A percentile compares a stretch with the other conserved stretches of the same genome.
Evolutionary conservation across 2,888 invertebrate genomes (phyloP).

Genomic region (Brenthis ino): DNA sequence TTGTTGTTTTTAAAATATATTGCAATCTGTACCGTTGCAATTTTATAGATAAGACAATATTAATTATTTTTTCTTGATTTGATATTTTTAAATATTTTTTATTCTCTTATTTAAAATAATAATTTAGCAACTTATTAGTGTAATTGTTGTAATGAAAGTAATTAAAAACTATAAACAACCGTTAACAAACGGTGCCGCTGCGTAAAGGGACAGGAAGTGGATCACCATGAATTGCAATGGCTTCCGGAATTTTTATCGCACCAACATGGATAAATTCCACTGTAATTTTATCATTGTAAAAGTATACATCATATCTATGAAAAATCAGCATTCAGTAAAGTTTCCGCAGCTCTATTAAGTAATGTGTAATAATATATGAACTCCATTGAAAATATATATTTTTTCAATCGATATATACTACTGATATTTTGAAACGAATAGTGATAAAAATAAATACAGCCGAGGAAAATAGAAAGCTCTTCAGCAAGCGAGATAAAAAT

Average conservation of each 20-base stretch:
- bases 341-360: not conserved
- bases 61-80: no score
- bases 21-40: no score
- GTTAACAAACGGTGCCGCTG: constrained; percentile 63
- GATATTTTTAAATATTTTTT: no score
- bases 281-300: constrained; percentile 32
- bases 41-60: no score
- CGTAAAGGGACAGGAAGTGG: constrained; percentile 67
- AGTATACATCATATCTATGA: not conserved
- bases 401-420: not conserved
- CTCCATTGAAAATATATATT: no score
- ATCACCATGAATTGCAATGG: constrained; percentile 58
- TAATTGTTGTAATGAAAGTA: constrained; percentile 44
- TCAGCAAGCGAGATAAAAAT: constrained; percentile 47
- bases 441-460: constrained; percentile 29
- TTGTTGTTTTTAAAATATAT: no score
- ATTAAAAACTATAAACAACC: constrained; percentile 53
- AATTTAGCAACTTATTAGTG: no score
- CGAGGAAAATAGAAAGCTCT: constrained; percentile 39
- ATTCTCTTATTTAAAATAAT: no score
- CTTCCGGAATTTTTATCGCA: constrained; percentile 58
- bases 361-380: no score
- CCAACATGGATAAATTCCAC: constrained; percentile 21
- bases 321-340: not conserved
- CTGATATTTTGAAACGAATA: not conserved